These are phyloP conservation scores for Caenorhabditis doughertyi DNA, from an alignment of 2,888 invertebrate species.

Conservation along the genomic window DNA sequence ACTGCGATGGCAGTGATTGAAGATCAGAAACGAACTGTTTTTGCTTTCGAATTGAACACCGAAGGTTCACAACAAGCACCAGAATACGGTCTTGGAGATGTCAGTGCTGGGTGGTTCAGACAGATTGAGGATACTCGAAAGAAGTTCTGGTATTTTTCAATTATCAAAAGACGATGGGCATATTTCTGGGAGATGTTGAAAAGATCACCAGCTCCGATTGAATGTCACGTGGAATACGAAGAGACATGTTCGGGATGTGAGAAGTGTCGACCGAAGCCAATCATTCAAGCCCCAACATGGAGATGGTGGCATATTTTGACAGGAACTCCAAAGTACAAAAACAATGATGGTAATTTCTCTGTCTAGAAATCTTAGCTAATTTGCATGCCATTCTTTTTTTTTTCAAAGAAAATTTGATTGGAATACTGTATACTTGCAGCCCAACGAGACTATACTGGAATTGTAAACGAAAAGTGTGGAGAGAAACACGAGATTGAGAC, in stretches of 20 bases:
- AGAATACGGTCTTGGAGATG: constrained; percentile 64
- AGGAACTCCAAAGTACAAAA: constrained; percentile 68
- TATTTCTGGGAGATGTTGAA: constrained; percentile 81
- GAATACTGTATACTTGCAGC: constrained; percentile 8
- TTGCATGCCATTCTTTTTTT: neutral
- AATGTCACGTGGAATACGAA: constrained; percentile 69
- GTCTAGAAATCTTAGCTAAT: no score
- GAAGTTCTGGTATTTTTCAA: constrained; percentile 80
- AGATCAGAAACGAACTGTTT: constrained; percentile 59
- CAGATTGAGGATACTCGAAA: constrained; percentile 78
- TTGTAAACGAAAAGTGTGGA: constrained; percentile 74
- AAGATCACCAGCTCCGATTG: constrained; percentile 69
- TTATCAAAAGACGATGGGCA: constrained; percentile 74
- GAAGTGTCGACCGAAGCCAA: constrained; percentile 69
- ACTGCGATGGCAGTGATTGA: constrained; percentile 81
- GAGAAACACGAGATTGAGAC: constrained; percentile 44
- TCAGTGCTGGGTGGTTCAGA: constrained; percentile 79
- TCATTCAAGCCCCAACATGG: constrained; percentile 64
- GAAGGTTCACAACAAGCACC: constrained; percentile 33
- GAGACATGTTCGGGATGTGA: constrained; percentile 78
- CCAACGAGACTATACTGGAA: constrained; percentile 66
- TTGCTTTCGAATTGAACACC: constrained; percentile 58
- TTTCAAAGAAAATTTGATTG: neutral
- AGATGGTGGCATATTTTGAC: constrained; percentile 76
- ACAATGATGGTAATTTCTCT: constrained; percentile 46